Evolutionary conservation across 2,797 vertebrate species (phyloP), one percentile per base, ranked within the genome.

Genomic region (Crypturellus tataupa): DNA sequence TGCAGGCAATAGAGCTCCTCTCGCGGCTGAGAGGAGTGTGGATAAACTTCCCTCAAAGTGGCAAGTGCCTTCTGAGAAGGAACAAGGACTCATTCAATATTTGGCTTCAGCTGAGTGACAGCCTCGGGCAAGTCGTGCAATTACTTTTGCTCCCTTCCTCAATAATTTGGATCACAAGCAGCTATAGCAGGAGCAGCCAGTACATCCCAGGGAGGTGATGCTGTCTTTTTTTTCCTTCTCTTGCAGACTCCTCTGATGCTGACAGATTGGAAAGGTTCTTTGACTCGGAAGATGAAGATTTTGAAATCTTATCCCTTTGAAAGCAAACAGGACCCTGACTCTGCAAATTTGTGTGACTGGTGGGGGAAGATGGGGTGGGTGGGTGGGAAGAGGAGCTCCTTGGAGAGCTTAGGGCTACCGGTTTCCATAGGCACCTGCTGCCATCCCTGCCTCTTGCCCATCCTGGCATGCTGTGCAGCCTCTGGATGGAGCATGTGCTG

Each of bases 251-350:
- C 97, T 99, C 99, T 1, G 99, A 99, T 24, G 98, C 98, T 0
- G 99, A 99, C 95, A 98, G 99, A 95, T 96, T 99, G 96, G 99
- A 99, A 97, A 98, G 99, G 87, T 99, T 99, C 97, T 99, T 99
- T 92, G 99, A 99, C 94, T 99, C 99, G 0, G 99, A 99, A 96
- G 99, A 99, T 20, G 99, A 99, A 97, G 99, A 99, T 97, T 99
- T 99, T 87, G 99, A 99, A 98, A 99, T 99, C 95, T 97, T 99
- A 89, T 99, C 99, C 94, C 98, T 99, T 96, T 99, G 98, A 99
- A 94, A 97, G 94, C 85, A 85, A 77, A 78, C 15, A 71, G 90
- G 94, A 95, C 90, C 94, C 27, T 51, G 96, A 97, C 95, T 97
- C 89, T 82, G 62, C 96, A 76, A 94, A 96, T 92, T 85, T 95